Evolutionary conservation across 2,888 invertebrate genomes (phyloP), one percentile per base, ranked within the genome.

Genomic region (Pheosia tremula): DNA sequence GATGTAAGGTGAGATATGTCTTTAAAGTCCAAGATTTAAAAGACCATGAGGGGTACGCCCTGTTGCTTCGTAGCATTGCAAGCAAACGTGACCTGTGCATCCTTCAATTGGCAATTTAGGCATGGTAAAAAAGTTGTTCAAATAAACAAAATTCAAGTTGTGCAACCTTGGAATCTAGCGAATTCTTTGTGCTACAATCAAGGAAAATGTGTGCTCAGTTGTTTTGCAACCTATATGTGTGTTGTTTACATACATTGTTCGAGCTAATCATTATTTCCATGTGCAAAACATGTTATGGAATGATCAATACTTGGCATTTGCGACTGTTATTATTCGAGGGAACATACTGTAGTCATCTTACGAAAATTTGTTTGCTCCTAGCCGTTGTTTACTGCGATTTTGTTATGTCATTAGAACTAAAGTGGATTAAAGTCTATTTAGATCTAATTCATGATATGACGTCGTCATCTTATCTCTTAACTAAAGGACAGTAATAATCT

Each of bases 171-270:
- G 11, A 57, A 24, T 49, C 50, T 36, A 50, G 37, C 37, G 37
- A 3, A 11, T 58, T 10, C 58, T 47, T 53, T 45, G 6, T 8
- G 41, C 52, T 39, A 59, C 50, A 41, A 58, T 61, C 65, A 57
- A 74, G 68, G 73, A 68, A 73, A 68, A 66, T 62, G 55, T 68
- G 37, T 67, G 38, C 43, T 61, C 70, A 75, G 64, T 58, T 75
- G 24, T 24, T 24, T 24, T 24, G 66, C 52, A 38, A 5, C 7
- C 11, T 61, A 55, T 55, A 62, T 61, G 63, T 66, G 39, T 5
- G 10, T 38, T 10, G 55, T 10, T 55, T 13, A 39, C 49, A 54
- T 64, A 63, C 56, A 59, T 67, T 59, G 56, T 55, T 58, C 45
- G 54, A 13, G 65, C 60, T 57, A 75, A 66, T 66, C 13, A 59